Percentiles rank a stretch among this genome's conserved stretches.
These are phyloP conservation scores for Meteorus cinctellus DNA, from an alignment of 2,888 invertebrate species.

Conservation along the genomic window DNA sequence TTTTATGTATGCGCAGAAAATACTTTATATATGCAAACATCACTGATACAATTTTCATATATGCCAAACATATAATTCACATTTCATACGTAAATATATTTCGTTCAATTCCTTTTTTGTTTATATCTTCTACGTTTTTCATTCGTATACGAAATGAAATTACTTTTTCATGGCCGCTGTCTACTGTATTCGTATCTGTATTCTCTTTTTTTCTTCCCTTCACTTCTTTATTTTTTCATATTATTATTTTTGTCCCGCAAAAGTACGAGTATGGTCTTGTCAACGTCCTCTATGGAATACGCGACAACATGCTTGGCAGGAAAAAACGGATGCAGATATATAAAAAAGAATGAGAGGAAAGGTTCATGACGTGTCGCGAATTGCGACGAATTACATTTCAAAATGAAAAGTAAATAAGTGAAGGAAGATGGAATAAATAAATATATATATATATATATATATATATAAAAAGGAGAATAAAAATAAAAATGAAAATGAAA, in stretches of 20 bases:
- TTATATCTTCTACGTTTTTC: slow-evolving; percentile 15
- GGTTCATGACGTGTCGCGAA: not conserved
- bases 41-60: no score
- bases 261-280: not conserved
- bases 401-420: slow-evolving; percentile 1
- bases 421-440: not conserved
- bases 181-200: not conserved
- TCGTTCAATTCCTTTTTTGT: slow-evolving; percentile 18
- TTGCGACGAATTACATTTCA: slow-evolving; percentile 4
- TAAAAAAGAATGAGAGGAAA: not conserved
- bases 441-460: no score
- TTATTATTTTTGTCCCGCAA: not conserved
- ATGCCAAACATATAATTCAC: not conserved
- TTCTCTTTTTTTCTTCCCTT: not conserved
- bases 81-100: slow-evolving; percentile 24
- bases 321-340: not conserved
- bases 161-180: slow-evolving; percentile 32
- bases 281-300: slow-evolving; percentile 4
- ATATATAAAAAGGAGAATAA: not conserved
- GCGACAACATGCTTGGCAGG: not conserved
- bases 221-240: not conserved
- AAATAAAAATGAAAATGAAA: not conserved
- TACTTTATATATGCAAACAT: no score
- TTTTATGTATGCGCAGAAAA: not conserved
- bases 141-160: slow-evolving; percentile 29